A percentile compares a stretch with the other conserved stretches of the same genome.
Evolutionary conservation across 1,140 invertebrate genomes (phyloP).

Genomic region (Orius insidiosus): DNA sequence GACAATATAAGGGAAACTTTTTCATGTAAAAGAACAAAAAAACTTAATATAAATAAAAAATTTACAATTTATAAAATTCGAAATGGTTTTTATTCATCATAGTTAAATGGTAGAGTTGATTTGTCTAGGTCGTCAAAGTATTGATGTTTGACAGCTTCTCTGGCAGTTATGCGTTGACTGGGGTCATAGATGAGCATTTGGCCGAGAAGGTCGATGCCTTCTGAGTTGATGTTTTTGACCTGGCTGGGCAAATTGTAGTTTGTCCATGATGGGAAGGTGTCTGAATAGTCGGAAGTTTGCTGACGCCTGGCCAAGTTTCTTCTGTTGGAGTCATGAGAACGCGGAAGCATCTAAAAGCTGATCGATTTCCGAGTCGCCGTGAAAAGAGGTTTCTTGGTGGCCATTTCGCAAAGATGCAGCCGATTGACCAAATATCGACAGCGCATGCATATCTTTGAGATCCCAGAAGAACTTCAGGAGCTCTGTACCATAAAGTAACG

Average conservation of each 20-base stretch:
- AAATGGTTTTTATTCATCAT: constrained; percentile 6
- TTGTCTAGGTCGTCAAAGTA: constrained; percentile 58
- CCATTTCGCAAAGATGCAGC: constrained; percentile 95
- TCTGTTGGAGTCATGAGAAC: constrained; percentile 41
- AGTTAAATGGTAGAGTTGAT: constrained; percentile 30
- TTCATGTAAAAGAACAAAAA: constrained; percentile 12
- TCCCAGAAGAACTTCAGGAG: constrained; percentile 91
- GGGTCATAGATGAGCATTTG: constrained; percentile 69
- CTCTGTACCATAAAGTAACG: constrained; percentile 96
- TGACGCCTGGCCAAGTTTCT: constrained; percentile 41
- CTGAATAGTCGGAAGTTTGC: constrained; percentile 41
- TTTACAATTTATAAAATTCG: not conserved
- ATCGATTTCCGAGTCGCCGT: constrained; percentile 92
- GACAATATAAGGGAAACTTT: constrained; percentile 12
- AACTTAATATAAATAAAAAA: constrained; percentile 1
- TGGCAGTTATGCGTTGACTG: constrained; percentile 49
- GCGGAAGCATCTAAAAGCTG: constrained; percentile 84
- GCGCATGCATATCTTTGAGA: constrained; percentile 77
- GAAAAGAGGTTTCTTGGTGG: constrained; percentile 79
- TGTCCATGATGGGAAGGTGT: constrained; percentile 76
- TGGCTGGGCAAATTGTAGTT: constrained; percentile 44
- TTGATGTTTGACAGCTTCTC: constrained; percentile 47
- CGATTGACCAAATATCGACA: constrained; percentile 93
- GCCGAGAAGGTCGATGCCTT: constrained; percentile 49
- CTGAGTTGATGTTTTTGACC: constrained; percentile 35